Percentiles rank a stretch among this genome's conserved stretches.
Conservation (phyloP, 1,140 invertebrate genomes). For the Battus philenor region DNA sequence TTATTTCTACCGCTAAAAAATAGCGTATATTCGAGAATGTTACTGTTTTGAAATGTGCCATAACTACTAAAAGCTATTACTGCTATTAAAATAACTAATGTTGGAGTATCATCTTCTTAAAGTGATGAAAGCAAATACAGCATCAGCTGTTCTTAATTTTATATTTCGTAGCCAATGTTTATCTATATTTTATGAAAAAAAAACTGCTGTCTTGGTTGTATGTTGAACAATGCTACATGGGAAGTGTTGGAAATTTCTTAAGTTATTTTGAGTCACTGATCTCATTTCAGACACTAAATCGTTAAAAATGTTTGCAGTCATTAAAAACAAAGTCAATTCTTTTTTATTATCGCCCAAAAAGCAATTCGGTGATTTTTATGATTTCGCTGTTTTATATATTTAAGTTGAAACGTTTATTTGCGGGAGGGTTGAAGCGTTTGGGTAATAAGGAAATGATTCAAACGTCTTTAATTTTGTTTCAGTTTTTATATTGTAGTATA, state of each 20-base stretch:
- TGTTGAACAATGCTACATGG: no score
- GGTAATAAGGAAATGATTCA: conserved; percentile 13
- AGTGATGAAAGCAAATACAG: no score
- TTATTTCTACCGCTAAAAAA: no score
- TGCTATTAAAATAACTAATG: no score
- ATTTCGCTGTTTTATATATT: conserved; percentile 30
- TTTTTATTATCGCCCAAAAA: conserved; percentile 35
- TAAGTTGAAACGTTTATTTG: conserved; percentile 24
- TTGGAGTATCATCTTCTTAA: no score
- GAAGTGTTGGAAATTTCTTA: conserved; percentile 1
- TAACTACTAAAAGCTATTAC: no score
- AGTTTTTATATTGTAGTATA: background rate
- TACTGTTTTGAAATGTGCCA: no score
- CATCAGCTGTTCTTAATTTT: no score
- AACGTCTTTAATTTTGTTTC: conserved; percentile 2
- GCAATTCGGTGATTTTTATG: conserved; percentile 34
- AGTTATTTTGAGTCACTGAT: conserved; percentile 28
- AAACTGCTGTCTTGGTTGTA: no score
- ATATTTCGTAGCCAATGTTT: no score
- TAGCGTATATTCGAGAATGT: no score
- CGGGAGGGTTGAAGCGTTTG: background rate
- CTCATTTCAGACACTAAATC: conserved; percentile 28
- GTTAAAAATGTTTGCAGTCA: conserved; percentile 46
- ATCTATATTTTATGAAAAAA: no score
- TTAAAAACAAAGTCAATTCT: conserved; percentile 38